Evolutionary conservation across 53 echinoderm and acorn worm genomes (phyloP).

Genomic region (Temnopleurus reevesii): DNA sequence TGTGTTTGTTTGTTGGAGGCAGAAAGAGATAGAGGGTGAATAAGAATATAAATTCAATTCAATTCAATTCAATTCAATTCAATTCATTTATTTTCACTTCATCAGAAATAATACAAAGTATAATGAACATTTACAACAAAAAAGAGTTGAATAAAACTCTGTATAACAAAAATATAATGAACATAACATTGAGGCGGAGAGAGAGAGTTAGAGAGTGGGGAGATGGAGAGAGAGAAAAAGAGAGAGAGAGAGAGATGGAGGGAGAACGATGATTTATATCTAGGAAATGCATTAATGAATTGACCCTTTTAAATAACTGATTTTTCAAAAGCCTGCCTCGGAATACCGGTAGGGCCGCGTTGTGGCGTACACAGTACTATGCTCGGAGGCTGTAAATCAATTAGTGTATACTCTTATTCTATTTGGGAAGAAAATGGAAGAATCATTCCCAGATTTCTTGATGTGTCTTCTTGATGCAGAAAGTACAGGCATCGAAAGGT

Average conservation of each 20-base stretch:
- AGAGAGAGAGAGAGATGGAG: neutral
- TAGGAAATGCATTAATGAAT: neutral
- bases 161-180: no score
- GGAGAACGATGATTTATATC: no score
- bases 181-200: neutral
- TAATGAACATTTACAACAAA: no score
- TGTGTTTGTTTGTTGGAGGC: no score
- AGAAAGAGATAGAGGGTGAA: no score
- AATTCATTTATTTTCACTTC: no score
- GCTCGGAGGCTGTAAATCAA: conserved; percentile 18
- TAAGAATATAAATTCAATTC: no score
- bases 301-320: neutral
- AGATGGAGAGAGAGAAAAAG: no score
- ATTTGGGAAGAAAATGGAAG: conserved; percentile 4
- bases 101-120: no score
- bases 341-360: neutral
- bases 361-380: neutral
- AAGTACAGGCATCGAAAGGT: neutral
- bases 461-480: neutral
- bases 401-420: conserved; percentile 13
- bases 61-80: no score
- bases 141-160: no score
- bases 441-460: conserved; percentile 19
- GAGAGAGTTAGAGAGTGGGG: neutral
- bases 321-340: neutral